A percentile compares a stretch with the other conserved stretches of the same genome.
Conservation (phyloP, 2,888 invertebrate genomes). For the Dicyrtoma fusca region DNA sequence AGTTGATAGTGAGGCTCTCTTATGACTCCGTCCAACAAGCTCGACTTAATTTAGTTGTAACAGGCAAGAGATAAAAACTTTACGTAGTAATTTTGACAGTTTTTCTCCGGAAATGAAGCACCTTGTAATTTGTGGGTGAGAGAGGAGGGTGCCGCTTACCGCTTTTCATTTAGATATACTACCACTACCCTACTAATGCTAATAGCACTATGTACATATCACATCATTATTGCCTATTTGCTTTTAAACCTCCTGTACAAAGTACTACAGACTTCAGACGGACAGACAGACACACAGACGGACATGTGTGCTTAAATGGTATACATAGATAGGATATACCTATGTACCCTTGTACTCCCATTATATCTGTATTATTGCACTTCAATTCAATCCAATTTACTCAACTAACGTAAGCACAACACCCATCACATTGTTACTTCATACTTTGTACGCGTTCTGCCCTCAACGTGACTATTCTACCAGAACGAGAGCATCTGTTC, state of each 20-base stretch:
- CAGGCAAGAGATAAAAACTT: conserved; percentile 35
- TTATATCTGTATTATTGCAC: neutral
- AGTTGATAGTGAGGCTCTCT: too few species aligned
- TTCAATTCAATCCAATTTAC: conserved; percentile 31
- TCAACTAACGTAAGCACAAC: conserved; percentile 8
- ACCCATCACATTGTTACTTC: conserved; percentile 26
- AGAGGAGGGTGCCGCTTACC: conserved; percentile 36
- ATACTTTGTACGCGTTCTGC: too few species aligned
- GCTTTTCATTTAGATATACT: conserved; percentile 17
- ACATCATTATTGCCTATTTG: too few species aligned
- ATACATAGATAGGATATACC: too few species aligned
- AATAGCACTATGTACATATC: too few species aligned
- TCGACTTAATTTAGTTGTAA: conserved; percentile 45
- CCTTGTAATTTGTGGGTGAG: conserved; percentile 49
- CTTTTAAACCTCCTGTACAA: neutral
- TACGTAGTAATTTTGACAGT: conserved; percentile 47
- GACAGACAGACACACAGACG: too few species aligned
- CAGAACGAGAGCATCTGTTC: too few species aligned
- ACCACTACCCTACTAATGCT: neutral
- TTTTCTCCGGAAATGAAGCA: conserved; percentile 47
- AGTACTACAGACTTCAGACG: too few species aligned
- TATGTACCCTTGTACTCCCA: too few species aligned
- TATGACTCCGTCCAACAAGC: neutral
- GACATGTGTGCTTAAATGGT: too few species aligned
- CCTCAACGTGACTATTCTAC: too few species aligned